A percentile compares a stretch with the other conserved stretches of the same genome.
Evolutionary conservation across 2,113 vertebrate genomes (phyloP).

Genomic region (Lampris megalopsis): DNA sequence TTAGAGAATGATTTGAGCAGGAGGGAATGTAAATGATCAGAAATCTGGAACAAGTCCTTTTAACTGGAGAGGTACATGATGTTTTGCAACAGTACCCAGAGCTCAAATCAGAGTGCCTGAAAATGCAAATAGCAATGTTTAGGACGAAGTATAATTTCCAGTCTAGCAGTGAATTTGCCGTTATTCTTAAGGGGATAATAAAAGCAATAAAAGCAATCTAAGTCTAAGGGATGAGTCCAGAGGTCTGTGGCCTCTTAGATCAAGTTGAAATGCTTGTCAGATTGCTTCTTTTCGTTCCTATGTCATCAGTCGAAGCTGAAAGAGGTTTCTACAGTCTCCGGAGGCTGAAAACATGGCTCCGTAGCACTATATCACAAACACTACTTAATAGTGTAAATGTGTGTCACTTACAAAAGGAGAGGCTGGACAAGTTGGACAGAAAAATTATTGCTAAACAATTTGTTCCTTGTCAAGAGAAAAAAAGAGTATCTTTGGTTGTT

Average conservation of each 20-base stretch:
- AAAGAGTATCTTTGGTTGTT: too few relatives aligned
- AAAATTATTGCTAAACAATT: too few relatives aligned
- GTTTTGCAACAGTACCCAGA: conserved; percentile 19
- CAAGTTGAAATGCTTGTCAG: background rate
- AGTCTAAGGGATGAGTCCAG: background rate
- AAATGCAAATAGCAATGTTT: background rate
- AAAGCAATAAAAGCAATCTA: too few relatives aligned
- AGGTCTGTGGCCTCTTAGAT: conserved; percentile 6
- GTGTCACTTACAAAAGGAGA: too few relatives aligned
- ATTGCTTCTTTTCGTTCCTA: background rate
- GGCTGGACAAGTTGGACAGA: too few relatives aligned
- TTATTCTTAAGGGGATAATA: background rate
- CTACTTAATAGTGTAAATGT: background rate
- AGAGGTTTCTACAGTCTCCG: background rate
- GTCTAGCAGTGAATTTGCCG: conserved; percentile 11
- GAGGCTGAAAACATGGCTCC: background rate
- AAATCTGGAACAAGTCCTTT: background rate
- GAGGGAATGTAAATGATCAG: background rate
- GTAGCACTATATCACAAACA: background rate
- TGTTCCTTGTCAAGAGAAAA: too few relatives aligned
- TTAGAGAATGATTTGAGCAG: background rate
- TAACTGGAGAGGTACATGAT: conserved; percentile 16
- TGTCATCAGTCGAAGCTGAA: background rate
- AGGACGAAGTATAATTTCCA: background rate
- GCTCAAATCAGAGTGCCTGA: background rate